Evolutionary conservation across 2,113 vertebrate species (phyloP).

Genomic region (Melanotaenia duboulayi): DNA sequence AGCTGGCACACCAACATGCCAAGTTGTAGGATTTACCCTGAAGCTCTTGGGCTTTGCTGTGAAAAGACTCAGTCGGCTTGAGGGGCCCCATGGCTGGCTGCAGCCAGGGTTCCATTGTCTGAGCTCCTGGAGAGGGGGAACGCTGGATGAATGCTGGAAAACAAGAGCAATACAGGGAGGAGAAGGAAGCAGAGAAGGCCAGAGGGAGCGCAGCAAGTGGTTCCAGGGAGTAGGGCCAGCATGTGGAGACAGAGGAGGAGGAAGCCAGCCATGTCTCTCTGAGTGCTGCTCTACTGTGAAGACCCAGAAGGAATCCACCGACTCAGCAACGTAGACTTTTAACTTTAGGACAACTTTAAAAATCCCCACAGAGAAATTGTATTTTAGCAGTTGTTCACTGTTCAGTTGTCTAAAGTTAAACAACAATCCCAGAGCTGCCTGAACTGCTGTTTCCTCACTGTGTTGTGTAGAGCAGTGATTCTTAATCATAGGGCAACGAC

Average conservation of each 20-base stretch:
- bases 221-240: slow-evolving; percentile 65
- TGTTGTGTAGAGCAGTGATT: too few relatives aligned
- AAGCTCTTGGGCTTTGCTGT: slow-evolving; percentile 80
- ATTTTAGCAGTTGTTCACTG: too few relatives aligned
- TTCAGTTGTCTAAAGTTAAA: too few relatives aligned
- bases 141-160: slow-evolving; percentile 69
- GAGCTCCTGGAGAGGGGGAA: slow-evolving; percentile 66
- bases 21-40: slow-evolving; percentile 88
- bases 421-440: too few relatives aligned
- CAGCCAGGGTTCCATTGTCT: slow-evolving; percentile 71
- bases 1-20: slow-evolving; percentile 80
- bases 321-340: not conserved
- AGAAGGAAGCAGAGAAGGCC: slow-evolving; percentile 54
- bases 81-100: slow-evolving; percentile 75
- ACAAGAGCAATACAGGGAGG: slow-evolving; percentile 61
- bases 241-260: slow-evolving; percentile 29
- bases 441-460: too few relatives aligned
- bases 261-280: not conserved
- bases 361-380: too few relatives aligned
- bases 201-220: slow-evolving; percentile 72
- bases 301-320: slow-evolving; percentile 1
- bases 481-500: too few relatives aligned
- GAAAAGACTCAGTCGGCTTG: slow-evolving; percentile 81
- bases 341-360: not conserved
- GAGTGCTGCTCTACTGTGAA: slow-evolving; percentile 23